Conservation (phyloP, 2,888 invertebrate species). For the Lithophane ornitopus region DNA sequence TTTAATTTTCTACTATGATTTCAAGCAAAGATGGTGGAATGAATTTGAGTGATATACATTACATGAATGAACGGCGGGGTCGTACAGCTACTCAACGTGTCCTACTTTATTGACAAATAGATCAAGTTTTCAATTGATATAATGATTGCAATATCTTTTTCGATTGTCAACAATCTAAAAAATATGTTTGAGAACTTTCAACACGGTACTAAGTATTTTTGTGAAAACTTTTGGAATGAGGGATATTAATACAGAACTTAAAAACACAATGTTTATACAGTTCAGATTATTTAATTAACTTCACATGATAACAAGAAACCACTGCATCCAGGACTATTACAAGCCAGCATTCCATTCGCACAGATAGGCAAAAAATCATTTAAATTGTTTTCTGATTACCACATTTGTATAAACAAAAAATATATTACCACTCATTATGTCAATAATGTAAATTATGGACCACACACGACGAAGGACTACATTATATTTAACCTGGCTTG, state of each 20-base stretch:
- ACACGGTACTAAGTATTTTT: neutral
- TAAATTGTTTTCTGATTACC: slow-evolving; percentile 36
- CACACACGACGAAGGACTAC: slow-evolving; percentile 31
- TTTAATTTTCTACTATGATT: no score
- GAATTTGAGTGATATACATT: neutral
- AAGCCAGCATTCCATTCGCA: slow-evolving; percentile 4
- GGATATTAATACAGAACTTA: neutral
- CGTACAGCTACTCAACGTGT: slow-evolving; percentile 11
- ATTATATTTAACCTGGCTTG: slow-evolving; percentile 18
- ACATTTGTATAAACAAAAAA: slow-evolving; percentile 37
- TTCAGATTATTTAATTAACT: neutral
- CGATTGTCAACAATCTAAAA: slow-evolving; percentile 7
- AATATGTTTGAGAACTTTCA: neutral
- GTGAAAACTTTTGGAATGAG: neutral
- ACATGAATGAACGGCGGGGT: neutral
- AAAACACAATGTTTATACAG: neutral
- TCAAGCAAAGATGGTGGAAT: neutral
- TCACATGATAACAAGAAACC: neutral
- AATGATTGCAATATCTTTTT: slow-evolving; percentile 7
- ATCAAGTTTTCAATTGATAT: slow-evolving; percentile 28
- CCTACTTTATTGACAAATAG: slow-evolving; percentile 28
- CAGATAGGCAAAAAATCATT: slow-evolving; percentile 19
- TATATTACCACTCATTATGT: slow-evolving; percentile 36
- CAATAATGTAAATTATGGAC: slow-evolving; percentile 29
- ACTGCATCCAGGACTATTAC: neutral